phyloP scores from a whole-genome alignment of 2,797 vertebrate genomes.

The Ctenopoma multispine region DNA sequence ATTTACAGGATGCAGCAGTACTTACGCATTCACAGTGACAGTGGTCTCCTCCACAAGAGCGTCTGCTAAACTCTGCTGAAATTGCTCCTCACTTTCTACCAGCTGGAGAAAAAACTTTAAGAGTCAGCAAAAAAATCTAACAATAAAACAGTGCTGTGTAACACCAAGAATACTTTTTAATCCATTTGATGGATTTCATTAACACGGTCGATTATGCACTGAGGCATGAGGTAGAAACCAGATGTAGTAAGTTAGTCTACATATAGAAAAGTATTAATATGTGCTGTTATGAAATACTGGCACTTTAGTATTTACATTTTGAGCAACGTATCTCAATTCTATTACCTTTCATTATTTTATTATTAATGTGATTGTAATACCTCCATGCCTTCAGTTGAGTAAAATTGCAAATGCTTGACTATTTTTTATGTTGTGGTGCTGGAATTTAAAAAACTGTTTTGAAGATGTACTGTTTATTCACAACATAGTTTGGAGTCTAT shows the following conservation, averaged over 20 bases:
- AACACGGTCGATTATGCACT: background rate
- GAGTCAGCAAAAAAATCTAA: slow-evolving; percentile 32
- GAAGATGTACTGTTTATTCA: too few species aligned
- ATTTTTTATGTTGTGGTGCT: too few species aligned
- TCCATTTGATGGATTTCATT: background rate
- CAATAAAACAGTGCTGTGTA: background rate
- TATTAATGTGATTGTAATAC: too few species aligned
- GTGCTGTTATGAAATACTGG: background rate
- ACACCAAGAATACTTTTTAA: background rate
- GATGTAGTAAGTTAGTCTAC: too few species aligned
- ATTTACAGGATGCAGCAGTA: slow-evolving; percentile 18
- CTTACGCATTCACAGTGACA: slow-evolving; percentile 79
- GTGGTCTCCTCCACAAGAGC: slow-evolving; percentile 72
- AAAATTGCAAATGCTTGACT: too few species aligned
- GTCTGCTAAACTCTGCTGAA: slow-evolving; percentile 81
- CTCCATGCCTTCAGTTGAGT: too few species aligned
- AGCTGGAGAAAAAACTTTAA: slow-evolving; percentile 66
- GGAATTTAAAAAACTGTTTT: too few species aligned
- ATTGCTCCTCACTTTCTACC: slow-evolving; percentile 81
- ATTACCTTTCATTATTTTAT: background rate
- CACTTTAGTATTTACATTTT: background rate
- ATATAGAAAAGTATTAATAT: too few species aligned
- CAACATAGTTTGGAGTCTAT: too few species aligned
- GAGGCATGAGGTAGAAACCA: too few species aligned
- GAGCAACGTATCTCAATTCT: background rate